A percentile compares a stretch with the other conserved stretches of the same genome.
Evolutionary conservation across 2,113 vertebrate genomes (phyloP).

Genomic region (Scomber scombrus): DNA sequence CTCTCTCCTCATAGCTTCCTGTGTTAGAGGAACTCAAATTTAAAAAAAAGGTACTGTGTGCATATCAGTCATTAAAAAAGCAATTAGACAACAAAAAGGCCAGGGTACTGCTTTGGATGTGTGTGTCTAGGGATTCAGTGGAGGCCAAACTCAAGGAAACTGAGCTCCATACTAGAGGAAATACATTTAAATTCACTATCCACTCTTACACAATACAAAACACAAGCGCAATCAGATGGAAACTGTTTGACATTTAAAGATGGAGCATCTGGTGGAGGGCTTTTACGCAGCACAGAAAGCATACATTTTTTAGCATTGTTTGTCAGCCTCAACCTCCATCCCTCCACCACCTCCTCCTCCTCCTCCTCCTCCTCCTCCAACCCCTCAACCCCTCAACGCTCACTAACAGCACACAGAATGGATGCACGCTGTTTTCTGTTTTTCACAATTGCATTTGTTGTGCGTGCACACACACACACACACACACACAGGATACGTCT

Average conservation of each 20-base stretch:
- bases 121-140: conserved; percentile 1
- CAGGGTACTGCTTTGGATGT: not conserved
- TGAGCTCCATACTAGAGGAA: not conserved
- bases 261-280: conserved; percentile 11
- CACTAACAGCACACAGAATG: not conserved
- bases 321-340: not conserved
- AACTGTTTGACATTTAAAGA: conserved; percentile 17
- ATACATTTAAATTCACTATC: not conserved
- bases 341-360: no score
- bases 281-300: conserved; percentile 12
- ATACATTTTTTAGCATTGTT: conserved; percentile 35
- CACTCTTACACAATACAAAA: conserved; percentile 1
- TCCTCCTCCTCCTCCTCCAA: not conserved
- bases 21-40: not conserved
- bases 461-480: not conserved
- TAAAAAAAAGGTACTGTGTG: not conserved
- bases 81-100: conserved; percentile 1
- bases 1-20: not conserved
- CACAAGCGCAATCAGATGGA: conserved; percentile 15
- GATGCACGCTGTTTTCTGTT: not conserved
- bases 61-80: conserved; percentile 2
- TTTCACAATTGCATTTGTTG: not conserved
- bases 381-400: conserved; percentile 5
- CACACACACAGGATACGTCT: not conserved
- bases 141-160: conserved; percentile 8